phyloP scores from a whole-genome alignment of 2,797 vertebrate species.

The Syngnathus acus region DNA sequence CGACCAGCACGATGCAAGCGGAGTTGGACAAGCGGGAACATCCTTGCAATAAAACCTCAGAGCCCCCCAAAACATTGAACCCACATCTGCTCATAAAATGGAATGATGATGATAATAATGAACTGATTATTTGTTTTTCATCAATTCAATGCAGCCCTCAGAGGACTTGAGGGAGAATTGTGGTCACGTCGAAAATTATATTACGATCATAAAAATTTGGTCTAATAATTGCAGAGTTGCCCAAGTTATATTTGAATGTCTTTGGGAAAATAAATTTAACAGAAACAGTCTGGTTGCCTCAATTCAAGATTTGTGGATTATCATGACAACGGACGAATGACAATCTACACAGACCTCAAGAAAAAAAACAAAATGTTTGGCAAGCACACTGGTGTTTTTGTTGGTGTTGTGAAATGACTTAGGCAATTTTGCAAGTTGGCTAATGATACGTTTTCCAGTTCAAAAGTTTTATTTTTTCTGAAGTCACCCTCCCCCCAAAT shows the following conservation, averaged over 20 bases:
- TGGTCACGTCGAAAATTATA: constrained; percentile 1
- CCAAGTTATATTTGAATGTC: not conserved
- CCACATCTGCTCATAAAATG: not conserved
- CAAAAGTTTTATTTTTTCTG: not conserved
- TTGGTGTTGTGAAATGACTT: not conserved
- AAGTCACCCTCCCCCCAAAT: too few species aligned
- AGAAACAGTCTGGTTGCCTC: not conserved
- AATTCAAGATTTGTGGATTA: not conserved
- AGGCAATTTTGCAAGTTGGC: not conserved
- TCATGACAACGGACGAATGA: not conserved
- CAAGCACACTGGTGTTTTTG: not conserved
- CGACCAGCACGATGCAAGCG: not conserved
- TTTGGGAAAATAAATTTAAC: not conserved
- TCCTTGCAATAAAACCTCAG: not conserved
- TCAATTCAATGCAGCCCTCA: not conserved
- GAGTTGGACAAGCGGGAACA: not conserved
- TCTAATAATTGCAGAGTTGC: not conserved
- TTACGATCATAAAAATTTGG: not conserved
- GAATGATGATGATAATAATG: not conserved
- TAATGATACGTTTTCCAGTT: not conserved
- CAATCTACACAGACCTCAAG: not conserved
- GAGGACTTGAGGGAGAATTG: not conserved
- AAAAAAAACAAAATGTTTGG: not conserved
- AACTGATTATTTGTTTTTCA: not conserved
- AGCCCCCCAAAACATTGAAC: not conserved